These are phyloP conservation scores for Poicephalus meyeri DNA, from an alignment of 2,113 vertebrate species.

Conservation along the genomic window DNA sequence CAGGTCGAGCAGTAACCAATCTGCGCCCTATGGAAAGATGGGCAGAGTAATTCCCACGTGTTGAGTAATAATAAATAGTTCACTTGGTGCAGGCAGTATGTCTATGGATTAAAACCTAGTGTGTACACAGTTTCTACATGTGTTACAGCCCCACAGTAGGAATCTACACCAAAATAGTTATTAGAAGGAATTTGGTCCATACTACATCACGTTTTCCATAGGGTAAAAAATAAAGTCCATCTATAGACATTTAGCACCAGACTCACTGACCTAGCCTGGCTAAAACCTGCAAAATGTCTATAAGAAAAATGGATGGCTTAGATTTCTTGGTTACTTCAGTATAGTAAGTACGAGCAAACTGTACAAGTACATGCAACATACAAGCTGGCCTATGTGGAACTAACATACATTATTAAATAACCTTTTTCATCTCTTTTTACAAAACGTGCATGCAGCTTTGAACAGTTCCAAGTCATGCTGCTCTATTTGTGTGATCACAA, in stretches of 20 bases:
- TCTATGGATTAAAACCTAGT: constrained; percentile 85
- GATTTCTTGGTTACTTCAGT: constrained; percentile 93
- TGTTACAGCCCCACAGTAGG: constrained; percentile 87
- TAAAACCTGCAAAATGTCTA: constrained; percentile 86
- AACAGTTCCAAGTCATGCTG: constrained; percentile 94
- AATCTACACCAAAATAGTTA: constrained; percentile 89
- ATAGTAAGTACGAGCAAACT: constrained; percentile 99
- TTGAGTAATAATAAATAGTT: constrained; percentile 84
- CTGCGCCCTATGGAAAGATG: constrained; percentile 74
- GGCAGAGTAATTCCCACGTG: constrained; percentile 82
- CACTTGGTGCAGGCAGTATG: constrained; percentile 88
- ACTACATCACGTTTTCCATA: constrained; percentile 90
- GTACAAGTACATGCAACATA: constrained; percentile 99
- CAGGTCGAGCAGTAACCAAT: constrained; percentile 78
- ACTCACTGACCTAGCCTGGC: constrained; percentile 80
- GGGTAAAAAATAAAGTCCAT: constrained; percentile 89
- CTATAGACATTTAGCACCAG: constrained; percentile 91
- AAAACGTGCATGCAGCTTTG: constrained; percentile 97
- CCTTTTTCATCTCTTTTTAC: constrained; percentile 83
- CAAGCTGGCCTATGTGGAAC: constrained; percentile 96
- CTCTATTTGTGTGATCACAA: constrained; percentile 85
- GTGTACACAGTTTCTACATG: constrained; percentile 87
- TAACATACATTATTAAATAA: constrained; percentile 94
- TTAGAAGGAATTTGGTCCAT: constrained; percentile 88
- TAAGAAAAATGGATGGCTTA: constrained; percentile 96